Evolutionary conservation across 2,888 invertebrate species (phyloP).

Genomic region (Ypsolopha scabrella): DNA sequence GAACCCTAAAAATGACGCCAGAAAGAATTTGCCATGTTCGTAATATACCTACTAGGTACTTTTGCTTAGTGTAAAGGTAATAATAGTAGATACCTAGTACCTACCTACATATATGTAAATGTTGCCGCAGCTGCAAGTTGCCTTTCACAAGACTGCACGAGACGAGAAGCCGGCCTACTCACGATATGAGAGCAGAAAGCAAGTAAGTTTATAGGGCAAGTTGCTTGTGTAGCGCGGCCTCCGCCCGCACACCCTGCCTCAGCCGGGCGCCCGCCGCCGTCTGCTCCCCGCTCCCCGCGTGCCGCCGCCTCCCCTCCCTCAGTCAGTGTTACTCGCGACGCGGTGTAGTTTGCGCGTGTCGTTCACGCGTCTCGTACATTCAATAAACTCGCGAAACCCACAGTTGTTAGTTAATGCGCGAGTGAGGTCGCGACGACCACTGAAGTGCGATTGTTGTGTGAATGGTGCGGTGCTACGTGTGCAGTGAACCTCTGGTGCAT

Average conservation of each 20-base stretch:
- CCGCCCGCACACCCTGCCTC: conserved; percentile 17
- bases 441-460: background rate
- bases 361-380: no score
- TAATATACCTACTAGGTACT: no score
- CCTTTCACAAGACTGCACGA: conserved; percentile 52
- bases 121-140: conserved; percentile 26
- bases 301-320: conserved; percentile 4
- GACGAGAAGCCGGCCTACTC: conserved; percentile 32
- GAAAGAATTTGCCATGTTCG: no score
- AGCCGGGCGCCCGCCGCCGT: conserved; percentile 8
- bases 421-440: conserved; percentile 17
- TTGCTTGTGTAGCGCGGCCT: conserved; percentile 33
- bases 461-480: background rate
- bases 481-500: background rate
- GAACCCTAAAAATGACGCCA: no score
- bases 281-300: conserved; percentile 12
- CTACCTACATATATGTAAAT: conserved; percentile 6
- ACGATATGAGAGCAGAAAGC: conserved; percentile 44
- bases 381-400: conserved; percentile 19
- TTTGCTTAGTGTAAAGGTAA: no score
- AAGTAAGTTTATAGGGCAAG: conserved; percentile 56
- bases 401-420: conserved; percentile 14
- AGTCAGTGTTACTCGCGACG: background rate
- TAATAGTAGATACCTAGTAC: no score
- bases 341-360: background rate